phyloP scores from a whole-genome alignment of 2,888 invertebrate species.

The Tryphoninae sp. region DNA sequence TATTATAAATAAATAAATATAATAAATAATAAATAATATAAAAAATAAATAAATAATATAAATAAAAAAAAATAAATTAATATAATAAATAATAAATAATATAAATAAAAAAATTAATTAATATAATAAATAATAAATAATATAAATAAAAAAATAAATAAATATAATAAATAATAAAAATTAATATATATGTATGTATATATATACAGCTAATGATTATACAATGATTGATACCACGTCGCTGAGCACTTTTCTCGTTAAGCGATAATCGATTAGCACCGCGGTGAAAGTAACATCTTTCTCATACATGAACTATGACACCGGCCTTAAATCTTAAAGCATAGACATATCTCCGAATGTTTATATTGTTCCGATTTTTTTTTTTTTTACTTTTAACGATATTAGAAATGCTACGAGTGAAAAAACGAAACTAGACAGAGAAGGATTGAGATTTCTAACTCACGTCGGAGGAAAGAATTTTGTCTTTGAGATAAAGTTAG shows the following conservation, averaged over 20 bases:
- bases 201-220: slow-evolving; percentile 5
- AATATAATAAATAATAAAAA: not conserved
- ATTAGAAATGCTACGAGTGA: not conserved
- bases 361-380: not conserved
- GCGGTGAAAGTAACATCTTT: slow-evolving; percentile 25
- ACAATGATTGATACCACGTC: slow-evolving; percentile 34
- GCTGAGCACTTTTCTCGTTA: slow-evolving; percentile 40
- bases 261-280: slow-evolving; percentile 50
- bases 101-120: too few species aligned
- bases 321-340: not conserved
- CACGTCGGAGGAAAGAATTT: not conserved
- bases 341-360: not conserved
- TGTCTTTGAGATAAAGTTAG: slow-evolving; percentile 1
- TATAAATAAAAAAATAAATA: too few species aligned
- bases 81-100: too few species aligned
- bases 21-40: too few species aligned
- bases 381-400: not conserved
- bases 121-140: too few species aligned
- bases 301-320: slow-evolving; percentile 11
- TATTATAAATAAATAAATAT: not conserved
- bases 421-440: not conserved
- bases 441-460: not conserved
- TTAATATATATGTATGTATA: not conserved
- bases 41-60: too few species aligned
- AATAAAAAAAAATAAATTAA: too few species aligned